Percentiles rank a stretch among this genome's conserved stretches.
These are phyloP conservation scores for Meghimatium bilineatum DNA, from an alignment of 2,888 invertebrate genomes.

Conservation along the genomic window DNA sequence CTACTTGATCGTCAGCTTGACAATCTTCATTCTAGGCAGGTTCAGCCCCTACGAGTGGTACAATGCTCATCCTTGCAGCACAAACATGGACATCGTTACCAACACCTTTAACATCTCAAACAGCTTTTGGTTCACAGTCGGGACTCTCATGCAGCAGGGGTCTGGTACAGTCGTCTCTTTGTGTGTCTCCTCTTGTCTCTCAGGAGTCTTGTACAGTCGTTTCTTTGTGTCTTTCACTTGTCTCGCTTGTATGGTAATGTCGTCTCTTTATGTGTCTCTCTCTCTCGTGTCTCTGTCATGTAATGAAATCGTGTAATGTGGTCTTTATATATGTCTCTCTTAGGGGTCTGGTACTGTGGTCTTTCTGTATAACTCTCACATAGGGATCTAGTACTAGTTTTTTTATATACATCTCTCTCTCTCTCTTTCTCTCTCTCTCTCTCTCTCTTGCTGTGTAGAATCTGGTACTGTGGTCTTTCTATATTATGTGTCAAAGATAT, in stretches of 20 bases:
- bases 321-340: no score
- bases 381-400: no score
- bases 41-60: constrained; percentile 94
- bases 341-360: no score
- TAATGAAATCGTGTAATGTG: no score
- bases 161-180: constrained; percentile 51
- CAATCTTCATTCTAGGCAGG: constrained; percentile 97
- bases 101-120: constrained; percentile 83
- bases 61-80: constrained; percentile 88
- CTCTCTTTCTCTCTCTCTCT: not conserved
- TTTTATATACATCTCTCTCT: not conserved
- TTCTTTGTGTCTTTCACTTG: not conserved
- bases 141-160: constrained; percentile 78
- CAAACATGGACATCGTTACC: constrained; percentile 88
- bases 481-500: no score
- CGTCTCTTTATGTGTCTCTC: not conserved
- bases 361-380: no score
- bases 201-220: not conserved
- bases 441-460: no score
- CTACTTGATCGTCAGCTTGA: constrained; percentile 94
- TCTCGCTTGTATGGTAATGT: no score
- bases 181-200: not conserved
- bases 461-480: no score
- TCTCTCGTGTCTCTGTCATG: not conserved
- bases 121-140: constrained; percentile 77